Conservation (phyloP, 2,888 invertebrate species). For the Callyntrura guangdongensis region DNA sequence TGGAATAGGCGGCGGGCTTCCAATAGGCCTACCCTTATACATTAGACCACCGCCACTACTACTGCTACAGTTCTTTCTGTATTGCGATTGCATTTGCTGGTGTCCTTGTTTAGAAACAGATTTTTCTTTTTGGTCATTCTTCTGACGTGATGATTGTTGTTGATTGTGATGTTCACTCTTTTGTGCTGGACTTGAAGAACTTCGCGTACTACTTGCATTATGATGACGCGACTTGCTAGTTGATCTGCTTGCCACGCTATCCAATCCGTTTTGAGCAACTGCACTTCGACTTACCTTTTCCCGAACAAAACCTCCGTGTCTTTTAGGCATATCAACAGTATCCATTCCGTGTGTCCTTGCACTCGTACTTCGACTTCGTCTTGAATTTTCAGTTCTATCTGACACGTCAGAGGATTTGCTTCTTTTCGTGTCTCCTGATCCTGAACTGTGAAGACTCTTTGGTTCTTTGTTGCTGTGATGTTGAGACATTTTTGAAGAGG, state of each 20-base stretch:
- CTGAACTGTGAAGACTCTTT: conserved; percentile 57
- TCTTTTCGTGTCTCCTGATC: conserved; percentile 41
- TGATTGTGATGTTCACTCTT: not conserved
- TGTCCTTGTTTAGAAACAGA: conserved; percentile 27
- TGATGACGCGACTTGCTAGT: conserved; percentile 38
- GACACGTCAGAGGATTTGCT: conserved; percentile 63
- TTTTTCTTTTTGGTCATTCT: conserved; percentile 41
- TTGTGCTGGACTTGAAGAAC: conserved; percentile 56
- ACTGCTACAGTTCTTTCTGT: not conserved
- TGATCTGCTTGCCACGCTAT: conserved; percentile 41
- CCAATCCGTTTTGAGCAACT: conserved; percentile 39
- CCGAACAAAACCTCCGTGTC: conserved; percentile 66
- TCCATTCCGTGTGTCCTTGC: conserved; percentile 49
- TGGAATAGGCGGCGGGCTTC: conserved; percentile 73
- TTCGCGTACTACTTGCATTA: conserved; percentile 33
- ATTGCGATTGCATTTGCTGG: conserved; percentile 30
- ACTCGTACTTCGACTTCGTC: conserved; percentile 55
- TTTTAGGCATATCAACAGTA: conserved; percentile 62
- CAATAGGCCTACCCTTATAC: conserved; percentile 70
- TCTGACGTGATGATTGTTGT: not conserved
- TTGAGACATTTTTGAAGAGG: conserved; percentile 24
- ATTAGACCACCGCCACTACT: not conserved
- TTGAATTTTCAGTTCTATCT: conserved; percentile 14
- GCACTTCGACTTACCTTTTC: conserved; percentile 55
- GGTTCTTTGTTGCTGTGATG: conserved; percentile 43